These are phyloP conservation scores for Cygnus olor DNA, from an alignment of 2,797 vertebrate genomes.

Conservation along the genomic window DNA sequence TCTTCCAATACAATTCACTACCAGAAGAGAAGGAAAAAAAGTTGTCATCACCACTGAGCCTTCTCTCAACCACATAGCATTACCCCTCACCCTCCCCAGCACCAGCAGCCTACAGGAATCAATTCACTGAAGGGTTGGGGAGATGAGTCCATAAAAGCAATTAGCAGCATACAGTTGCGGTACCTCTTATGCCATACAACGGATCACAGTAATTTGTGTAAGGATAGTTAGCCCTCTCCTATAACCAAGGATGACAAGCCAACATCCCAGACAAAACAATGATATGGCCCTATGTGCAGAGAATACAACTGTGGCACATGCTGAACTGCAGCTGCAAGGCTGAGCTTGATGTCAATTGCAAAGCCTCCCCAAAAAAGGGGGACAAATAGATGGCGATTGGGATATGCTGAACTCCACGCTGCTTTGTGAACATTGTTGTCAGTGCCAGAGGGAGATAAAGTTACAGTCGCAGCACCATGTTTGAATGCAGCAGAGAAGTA, in stretches of 20 bases:
- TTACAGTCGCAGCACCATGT: not conserved
- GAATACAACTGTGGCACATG: not conserved
- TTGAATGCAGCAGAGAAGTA: not conserved
- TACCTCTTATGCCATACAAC: not conserved
- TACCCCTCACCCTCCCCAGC: not conserved
- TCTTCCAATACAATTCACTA: not conserved
- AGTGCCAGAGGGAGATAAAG: not conserved
- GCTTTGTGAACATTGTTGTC: not conserved
- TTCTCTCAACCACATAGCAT: not conserved
- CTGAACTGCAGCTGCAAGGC: not conserved
- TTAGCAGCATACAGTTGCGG: not conserved
- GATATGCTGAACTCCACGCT: not conserved
- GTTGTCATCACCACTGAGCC: not conserved
- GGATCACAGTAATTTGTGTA: not conserved
- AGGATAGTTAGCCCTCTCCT: not conserved
- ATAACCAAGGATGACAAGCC: not conserved
- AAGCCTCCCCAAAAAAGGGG: not conserved
- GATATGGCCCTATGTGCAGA: accelerated
- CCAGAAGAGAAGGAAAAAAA: not conserved
- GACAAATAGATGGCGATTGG: not conserved
- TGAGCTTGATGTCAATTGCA: not conserved
- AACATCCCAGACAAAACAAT: slow-evolving; percentile 13
- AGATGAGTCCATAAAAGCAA: not conserved
- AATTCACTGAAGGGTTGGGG: not conserved
- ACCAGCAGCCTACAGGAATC: not conserved